Conservation (phyloP, 2,888 invertebrate species). For the Pseudococcus jackbeardsleyi region DNA sequence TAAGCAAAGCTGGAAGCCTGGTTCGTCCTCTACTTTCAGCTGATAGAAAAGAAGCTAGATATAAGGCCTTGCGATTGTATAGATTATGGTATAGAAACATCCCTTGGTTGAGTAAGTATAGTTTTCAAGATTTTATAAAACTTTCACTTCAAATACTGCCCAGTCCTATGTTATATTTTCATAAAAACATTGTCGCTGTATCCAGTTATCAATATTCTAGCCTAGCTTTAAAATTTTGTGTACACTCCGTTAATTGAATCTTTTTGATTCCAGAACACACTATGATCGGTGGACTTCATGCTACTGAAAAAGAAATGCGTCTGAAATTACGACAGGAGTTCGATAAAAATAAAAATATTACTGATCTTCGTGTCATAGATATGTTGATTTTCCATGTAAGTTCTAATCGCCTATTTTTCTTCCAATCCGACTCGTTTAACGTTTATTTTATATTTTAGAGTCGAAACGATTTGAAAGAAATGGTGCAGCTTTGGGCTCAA, state of each 20-base stretch:
- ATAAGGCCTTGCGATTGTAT: constrained; percentile 88
- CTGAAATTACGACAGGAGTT: constrained; percentile 76
- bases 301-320: constrained; percentile 61
- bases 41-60: constrained; percentile 82
- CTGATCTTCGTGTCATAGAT: constrained; percentile 90
- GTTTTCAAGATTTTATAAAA: constrained; percentile 25
- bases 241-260: neutral
- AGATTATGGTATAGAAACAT: constrained; percentile 95
- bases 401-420: no score
- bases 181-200: no score
- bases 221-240: no score
- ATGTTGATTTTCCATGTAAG: constrained; percentile 90
- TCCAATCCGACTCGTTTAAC: neutral
- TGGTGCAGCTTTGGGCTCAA: constrained; percentile 89
- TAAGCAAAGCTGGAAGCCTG: neutral
- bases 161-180: no score
- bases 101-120: constrained; percentile 84
- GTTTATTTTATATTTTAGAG: constrained; percentile 75
- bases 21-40: constrained; percentile 84
- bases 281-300: constrained; percentile 34
- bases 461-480: constrained; percentile 94
- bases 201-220: no score
- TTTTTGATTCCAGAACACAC: neutral
- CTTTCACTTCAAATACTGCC: neutral
- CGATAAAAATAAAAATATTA: constrained; percentile 80